These are phyloP conservation scores for Parazoanthus atlanticus DNA, from an alignment of 92 coral and sea anemone genomes.

Conservation along the genomic window DNA sequence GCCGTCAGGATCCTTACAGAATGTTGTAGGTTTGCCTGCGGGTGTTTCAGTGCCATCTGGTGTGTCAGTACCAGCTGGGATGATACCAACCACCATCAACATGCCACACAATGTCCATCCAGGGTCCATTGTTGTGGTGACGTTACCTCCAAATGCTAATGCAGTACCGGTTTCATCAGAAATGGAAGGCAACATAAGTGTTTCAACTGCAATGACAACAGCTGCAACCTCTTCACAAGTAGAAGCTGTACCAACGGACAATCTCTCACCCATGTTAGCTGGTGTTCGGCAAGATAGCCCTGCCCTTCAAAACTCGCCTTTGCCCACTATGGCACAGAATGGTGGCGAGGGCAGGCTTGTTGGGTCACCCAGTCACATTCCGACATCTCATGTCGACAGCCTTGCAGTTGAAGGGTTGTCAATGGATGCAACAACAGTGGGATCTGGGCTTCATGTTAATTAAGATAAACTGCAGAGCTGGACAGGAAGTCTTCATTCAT, in stretches of 20 bases:
- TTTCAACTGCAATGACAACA: conserved; percentile 65
- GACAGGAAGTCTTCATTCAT: background rate
- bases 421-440: conserved; percentile 12
- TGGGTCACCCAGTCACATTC: conserved; percentile 63
- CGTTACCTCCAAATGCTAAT: conserved; percentile 82
- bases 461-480: background rate
- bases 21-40: conserved; percentile 64
- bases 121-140: conserved; percentile 71
- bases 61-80: conserved; percentile 37
- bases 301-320: conserved; percentile 72
- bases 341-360: conserved; percentile 70
- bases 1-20: conserved; percentile 54
- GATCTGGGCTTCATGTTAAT: conserved; percentile 34
- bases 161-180: conserved; percentile 71
- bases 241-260: conserved; percentile 62
- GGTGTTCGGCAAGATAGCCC: conserved; percentile 81
- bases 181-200: conserved; percentile 58
- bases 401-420: conserved; percentile 36
- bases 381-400: conserved; percentile 49
- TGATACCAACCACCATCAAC: conserved; percentile 63
- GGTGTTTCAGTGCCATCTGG: conserved; percentile 66
- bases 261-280: conserved; percentile 67
- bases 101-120: conserved; percentile 65
- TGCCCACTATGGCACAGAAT: conserved; percentile 91
- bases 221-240: conserved; percentile 60